Base-by-base conservation (phyloP, 1,140 invertebrate genomes). In the Aphidius gifuensis region DNA sequence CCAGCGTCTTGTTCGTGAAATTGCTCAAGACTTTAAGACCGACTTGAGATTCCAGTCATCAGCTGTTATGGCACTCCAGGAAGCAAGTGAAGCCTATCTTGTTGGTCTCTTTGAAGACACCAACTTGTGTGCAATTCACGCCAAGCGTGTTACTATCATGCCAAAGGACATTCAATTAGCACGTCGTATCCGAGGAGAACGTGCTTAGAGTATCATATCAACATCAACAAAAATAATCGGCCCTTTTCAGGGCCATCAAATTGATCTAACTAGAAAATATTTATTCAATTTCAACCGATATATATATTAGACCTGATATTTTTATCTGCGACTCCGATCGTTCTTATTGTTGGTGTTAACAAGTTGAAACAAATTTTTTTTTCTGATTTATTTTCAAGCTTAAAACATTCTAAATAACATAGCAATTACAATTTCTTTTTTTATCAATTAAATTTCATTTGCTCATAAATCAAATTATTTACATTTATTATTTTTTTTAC, bases 161-260 rank as follows among this genome's bases (percentile, higher is more conserved):
- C 48, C 48, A 16, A 50, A 50, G 9, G 48, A 50, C 6, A 50
- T 50, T 5, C 48, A 50, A 32, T 9, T 50, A 21, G 48, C 48
- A 21, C 48, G 48, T 50, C 48, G 48, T 50, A 50, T 50, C n/a
- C 48, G 48, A 21, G 48, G 48, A 50, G 48, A 50, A 9, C 21
- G 48, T 23, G 48, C 48, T 50, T 50, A 50, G 21, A n/a, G 5
- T 2, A 5, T 23, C 3, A 6, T 23, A 49, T 11, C 47, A 11
- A 32, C 32, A 7, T 39, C 21, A 50, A 16, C 48, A 8, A 21
- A 50, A 53, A 53, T 4, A 50, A 50, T 50, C 48, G 48, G 48
- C 48, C 48, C 48, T 50, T 50, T 50, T 50, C 48, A 50, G 48
- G 48, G 48, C 48, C 48, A 50, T 5, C 49, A 50, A 16, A 21